These are phyloP conservation scores for Leptothorax acervorum DNA, from an alignment of 2,888 invertebrate species.

Conservation along the genomic window DNA sequence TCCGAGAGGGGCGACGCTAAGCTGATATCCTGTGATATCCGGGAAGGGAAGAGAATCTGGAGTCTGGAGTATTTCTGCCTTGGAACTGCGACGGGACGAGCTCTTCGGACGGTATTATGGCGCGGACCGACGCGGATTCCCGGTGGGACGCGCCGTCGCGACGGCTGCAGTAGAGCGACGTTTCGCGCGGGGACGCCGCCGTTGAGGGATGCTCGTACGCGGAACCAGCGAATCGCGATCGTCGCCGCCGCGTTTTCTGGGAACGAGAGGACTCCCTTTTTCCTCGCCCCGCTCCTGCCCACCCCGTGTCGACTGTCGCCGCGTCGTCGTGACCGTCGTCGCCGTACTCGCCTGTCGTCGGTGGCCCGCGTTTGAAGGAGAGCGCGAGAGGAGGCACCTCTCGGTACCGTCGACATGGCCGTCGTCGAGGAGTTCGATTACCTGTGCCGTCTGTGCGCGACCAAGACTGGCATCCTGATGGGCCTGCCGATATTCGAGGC, in stretches of 20 bases:
- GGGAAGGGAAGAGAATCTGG: no score
- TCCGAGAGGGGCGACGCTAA: background rate
- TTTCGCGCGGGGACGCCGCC: conserved; percentile 17
- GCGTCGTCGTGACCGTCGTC: conserved; percentile 3
- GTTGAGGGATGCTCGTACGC: conserved; percentile 62
- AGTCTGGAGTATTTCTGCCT: no score
- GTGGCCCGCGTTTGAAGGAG: background rate
- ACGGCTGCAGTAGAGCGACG: conserved; percentile 6
- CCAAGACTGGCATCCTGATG: conserved; percentile 84
- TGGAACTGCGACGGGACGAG: no score
- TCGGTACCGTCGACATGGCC: conserved; percentile 67
- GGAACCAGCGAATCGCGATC: conserved; percentile 39
- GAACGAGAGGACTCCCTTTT: conserved; percentile 18
- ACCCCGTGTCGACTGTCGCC: conserved; percentile 36
- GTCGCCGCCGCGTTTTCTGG: conserved; percentile 53
- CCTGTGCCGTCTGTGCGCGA: conserved; percentile 85
- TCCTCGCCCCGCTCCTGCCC: background rate
- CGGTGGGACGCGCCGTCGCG: conserved; percentile 51
- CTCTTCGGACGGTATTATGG: conserved; percentile 57
- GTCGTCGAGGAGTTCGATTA: conserved; percentile 83
- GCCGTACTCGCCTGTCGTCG: background rate
- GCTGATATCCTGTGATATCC: no score
- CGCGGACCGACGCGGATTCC: conserved; percentile 44
- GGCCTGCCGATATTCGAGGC: conserved; percentile 86
- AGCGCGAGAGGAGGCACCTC: background rate